phyloP scores from a whole-genome alignment of 2,888 invertebrate genomes.

The Amphimallon solstitiale region DNA sequence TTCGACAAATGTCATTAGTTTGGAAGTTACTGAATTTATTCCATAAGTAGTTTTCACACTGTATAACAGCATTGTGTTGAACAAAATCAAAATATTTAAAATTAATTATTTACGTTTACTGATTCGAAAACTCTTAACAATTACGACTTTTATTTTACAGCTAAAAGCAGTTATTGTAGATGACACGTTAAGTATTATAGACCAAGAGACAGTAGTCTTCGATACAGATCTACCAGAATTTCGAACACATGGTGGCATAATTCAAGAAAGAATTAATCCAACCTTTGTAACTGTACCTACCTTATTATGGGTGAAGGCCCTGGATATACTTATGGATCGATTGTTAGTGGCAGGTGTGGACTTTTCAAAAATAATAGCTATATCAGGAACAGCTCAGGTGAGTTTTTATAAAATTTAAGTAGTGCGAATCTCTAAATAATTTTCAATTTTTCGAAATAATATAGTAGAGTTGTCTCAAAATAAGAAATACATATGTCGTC shows the following conservation, averaged over 20 bases:
- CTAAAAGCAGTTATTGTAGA: slow-evolving; percentile 89
- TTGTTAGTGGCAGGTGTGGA: slow-evolving; percentile 84
- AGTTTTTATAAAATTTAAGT: slow-evolving; percentile 27
- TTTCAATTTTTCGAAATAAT: too few relatives aligned
- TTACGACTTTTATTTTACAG: slow-evolving; percentile 67
- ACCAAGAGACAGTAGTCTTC: slow-evolving; percentile 87
- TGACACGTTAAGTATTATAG: slow-evolving; percentile 75
- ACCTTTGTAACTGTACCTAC: slow-evolving; percentile 81
- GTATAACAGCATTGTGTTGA: too few relatives aligned
- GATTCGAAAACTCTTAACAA: too few relatives aligned
- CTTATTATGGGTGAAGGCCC: slow-evolving; percentile 94
- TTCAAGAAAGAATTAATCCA: slow-evolving; percentile 65
- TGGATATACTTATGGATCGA: slow-evolving; percentile 90
- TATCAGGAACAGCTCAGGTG: slow-evolving; percentile 95
- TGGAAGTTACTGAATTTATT: too few relatives aligned
- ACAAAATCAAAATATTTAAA: too few relatives aligned
- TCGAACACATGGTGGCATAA: slow-evolving; percentile 73
- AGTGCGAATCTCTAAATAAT: too few relatives aligned
- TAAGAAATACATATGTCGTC: too few relatives aligned
- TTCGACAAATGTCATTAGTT: too few relatives aligned
- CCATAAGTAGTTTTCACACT: too few relatives aligned
- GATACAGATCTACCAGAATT: slow-evolving; percentile 95
- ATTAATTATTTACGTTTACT: too few relatives aligned
- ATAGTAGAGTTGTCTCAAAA: too few relatives aligned
- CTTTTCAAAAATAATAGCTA: slow-evolving; percentile 81